These are phyloP conservation scores for Acanthurus tractus DNA, from an alignment of 2,797 vertebrate species.

Conservation along the genomic window DNA sequence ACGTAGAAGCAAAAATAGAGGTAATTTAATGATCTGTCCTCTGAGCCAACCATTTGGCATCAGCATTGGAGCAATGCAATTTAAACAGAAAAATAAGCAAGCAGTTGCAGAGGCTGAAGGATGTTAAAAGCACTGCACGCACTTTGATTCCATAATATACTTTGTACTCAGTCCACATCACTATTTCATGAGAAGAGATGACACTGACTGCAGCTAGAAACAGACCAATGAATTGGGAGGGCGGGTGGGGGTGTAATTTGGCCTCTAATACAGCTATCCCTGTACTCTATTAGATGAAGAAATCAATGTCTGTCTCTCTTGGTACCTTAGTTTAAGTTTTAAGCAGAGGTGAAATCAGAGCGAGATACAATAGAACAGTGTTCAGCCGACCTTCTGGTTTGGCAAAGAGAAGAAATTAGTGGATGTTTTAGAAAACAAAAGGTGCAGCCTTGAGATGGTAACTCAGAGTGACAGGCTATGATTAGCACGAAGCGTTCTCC, in stretches of 20 bases:
- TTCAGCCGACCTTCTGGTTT: slow-evolving; percentile 57
- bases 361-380: slow-evolving; percentile 61
- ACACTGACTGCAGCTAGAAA: slow-evolving; percentile 44
- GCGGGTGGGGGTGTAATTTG: slow-evolving; percentile 29
- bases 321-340: slow-evolving; percentile 38
- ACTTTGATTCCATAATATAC: slow-evolving; percentile 24
- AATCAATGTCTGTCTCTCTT: slow-evolving; percentile 58
- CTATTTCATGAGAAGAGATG: slow-evolving; percentile 46
- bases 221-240: slow-evolving; percentile 32
- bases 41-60: slow-evolving; percentile 4
- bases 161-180: slow-evolving; percentile 39
- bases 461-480: slow-evolving; percentile 78
- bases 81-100: slow-evolving; percentile 4
- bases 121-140: slow-evolving; percentile 18
- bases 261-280: slow-evolving; percentile 40
- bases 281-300: slow-evolving; percentile 57
- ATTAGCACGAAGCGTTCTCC: slow-evolving; percentile 75
- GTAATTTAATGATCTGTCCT: slow-evolving; percentile 10
- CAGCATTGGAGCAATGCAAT: slow-evolving; percentile 14
- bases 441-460: slow-evolving; percentile 80
- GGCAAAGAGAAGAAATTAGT: slow-evolving; percentile 76
- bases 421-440: slow-evolving; percentile 81
- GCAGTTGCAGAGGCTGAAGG: not conserved
- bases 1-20: slow-evolving; percentile 13
- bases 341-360: slow-evolving; percentile 36